These are phyloP conservation scores for Lepidurus packardi DNA, from an alignment of 1,140 invertebrate species.

Conservation along the genomic window DNA sequence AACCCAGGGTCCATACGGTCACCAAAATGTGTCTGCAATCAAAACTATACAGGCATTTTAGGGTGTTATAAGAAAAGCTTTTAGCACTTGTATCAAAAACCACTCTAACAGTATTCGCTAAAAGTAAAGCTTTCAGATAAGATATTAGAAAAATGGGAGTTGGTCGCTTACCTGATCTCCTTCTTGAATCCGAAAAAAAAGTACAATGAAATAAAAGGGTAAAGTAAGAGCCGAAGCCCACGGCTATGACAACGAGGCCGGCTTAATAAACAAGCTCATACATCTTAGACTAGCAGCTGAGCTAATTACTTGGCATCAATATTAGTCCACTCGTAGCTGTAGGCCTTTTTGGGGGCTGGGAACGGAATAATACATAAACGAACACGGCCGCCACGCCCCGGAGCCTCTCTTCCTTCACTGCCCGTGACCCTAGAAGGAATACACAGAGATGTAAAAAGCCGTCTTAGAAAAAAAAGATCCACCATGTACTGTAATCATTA, in stretches of 20 bases:
- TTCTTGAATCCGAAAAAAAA: not conserved
- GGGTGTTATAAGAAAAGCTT: not conserved
- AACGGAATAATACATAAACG: not conserved
- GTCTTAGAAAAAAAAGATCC: too few relatives aligned
- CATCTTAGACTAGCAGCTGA: constrained; percentile 7
- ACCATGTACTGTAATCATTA: too few relatives aligned
- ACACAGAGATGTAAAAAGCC: too few relatives aligned
- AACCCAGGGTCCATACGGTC: not conserved
- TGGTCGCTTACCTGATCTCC: constrained; percentile 1
- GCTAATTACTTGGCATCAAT: constrained; percentile 19
- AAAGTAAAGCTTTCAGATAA: constrained; percentile 3
- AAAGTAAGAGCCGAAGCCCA: not conserved
- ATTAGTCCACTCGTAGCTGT: constrained; percentile 7
- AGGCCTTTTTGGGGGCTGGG: not conserved
- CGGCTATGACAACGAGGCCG: not conserved
- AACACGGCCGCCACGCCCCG: too few relatives aligned
- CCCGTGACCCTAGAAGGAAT: too few relatives aligned
- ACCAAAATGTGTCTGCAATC: constrained; percentile 5
- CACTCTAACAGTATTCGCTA: not conserved
- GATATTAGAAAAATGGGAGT: not conserved
- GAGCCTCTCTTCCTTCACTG: too few relatives aligned
- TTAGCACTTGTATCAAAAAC: not conserved
- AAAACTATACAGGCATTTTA: not conserved
- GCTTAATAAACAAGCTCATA: constrained; percentile 9
- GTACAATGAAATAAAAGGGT: not conserved